Conservation (phyloP, 1,140 invertebrate genomes). For the Bombus sylvicola region DNA sequence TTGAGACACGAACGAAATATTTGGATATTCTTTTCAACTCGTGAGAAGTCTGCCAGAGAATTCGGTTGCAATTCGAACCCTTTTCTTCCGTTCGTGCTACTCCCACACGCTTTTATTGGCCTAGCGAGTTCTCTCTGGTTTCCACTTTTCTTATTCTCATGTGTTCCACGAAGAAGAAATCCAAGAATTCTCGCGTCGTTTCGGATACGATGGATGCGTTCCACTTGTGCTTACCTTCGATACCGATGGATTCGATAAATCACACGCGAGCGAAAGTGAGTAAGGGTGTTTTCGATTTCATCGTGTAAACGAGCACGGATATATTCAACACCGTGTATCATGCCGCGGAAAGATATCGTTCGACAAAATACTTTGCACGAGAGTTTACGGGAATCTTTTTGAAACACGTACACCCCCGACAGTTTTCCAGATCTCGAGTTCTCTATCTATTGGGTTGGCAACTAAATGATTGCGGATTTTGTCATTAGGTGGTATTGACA, state of each 20-base stretch:
- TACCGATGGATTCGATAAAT: conserved; percentile 27
- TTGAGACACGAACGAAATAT: background rate
- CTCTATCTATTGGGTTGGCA: too few relatives aligned
- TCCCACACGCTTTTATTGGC: background rate
- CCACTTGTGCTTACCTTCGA: background rate
- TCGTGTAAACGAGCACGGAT: conserved; percentile 14
- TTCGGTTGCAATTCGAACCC: background rate
- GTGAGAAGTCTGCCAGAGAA: background rate
- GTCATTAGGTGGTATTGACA: too few relatives aligned
- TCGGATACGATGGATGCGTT: background rate
- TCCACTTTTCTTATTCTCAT: background rate
- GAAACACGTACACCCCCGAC: too few relatives aligned
- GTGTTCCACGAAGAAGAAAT: background rate
- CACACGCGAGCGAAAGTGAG: conserved; percentile 16
- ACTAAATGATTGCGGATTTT: too few relatives aligned
- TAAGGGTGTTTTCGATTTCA: conserved; percentile 15
- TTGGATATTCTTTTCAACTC: background rate
- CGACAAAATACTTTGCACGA: background rate
- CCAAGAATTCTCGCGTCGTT: background rate
- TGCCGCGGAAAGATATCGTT: background rate
- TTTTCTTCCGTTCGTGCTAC: background rate
- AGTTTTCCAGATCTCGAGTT: too few relatives aligned
- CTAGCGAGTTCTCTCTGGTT: background rate
- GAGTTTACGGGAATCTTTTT: too few relatives aligned
- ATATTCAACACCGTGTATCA: background rate